A percentile compares a stretch with the other conserved stretches of the same genome.
Evolutionary conservation across 2,113 vertebrate genomes (phyloP).

Genomic region (Lycaon pictus): DNA sequence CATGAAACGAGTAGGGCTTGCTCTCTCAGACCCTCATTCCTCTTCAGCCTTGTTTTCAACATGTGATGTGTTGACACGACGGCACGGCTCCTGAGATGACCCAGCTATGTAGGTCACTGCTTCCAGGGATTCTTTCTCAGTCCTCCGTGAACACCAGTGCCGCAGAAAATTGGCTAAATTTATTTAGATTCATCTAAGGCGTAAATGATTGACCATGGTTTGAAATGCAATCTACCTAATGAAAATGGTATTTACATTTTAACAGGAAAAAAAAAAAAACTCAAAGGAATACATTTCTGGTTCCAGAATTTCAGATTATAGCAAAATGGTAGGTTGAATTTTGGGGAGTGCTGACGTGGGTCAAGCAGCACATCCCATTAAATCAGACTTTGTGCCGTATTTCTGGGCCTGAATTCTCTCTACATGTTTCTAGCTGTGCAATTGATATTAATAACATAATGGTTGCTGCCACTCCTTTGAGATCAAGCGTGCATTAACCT

Average conservation of each 20-base stretch:
- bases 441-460: conserved; percentile 57
- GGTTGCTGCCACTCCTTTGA: conserved; percentile 43
- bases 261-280: conserved; percentile 9
- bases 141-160: not conserved
- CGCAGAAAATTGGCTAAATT: not conserved
- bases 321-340: not conserved
- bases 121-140: not conserved
- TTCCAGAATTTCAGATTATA: conserved; percentile 30
- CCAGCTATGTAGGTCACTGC: not conserved
- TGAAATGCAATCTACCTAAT: not conserved
- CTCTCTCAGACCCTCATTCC: not conserved
- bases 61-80: too few relatives aligned
- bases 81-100: too few relatives aligned
- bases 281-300: not conserved
- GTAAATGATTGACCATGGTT: not conserved
- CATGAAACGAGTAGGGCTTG: not conserved
- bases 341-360: not conserved
- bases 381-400: not conserved
- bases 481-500: conserved; percentile 71
- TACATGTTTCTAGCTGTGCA: conserved; percentile 7
- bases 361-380: not conserved
- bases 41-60: not conserved
- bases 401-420: not conserved
- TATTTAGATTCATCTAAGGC: not conserved
- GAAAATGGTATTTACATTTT: not conserved